Conservation (phyloP, 1,140 invertebrate species). For the Diachasmimorpha longicaudata region DNA sequence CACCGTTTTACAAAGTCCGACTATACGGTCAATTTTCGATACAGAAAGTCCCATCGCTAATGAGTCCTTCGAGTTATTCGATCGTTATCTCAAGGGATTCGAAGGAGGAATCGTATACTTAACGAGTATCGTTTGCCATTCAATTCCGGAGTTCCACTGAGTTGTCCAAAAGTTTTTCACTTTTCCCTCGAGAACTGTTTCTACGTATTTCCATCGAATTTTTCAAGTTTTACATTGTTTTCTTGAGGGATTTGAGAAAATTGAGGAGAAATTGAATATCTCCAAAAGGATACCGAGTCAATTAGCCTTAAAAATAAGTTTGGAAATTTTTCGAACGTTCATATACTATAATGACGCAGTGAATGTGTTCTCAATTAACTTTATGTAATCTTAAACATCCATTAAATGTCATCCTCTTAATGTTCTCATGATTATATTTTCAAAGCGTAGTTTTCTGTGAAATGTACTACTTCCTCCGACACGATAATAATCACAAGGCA, state of each 20-base stretch:
- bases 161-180: not conserved
- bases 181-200: not conserved
- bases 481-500: no score
- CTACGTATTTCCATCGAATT: not conserved
- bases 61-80: conserved; percentile 11
- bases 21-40: conserved; percentile 12
- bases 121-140: conserved; percentile 9
- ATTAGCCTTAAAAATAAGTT: no score
- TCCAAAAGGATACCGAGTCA: no score
- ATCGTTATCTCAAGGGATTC: not conserved
- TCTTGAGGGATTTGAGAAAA: not conserved
- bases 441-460: no score
- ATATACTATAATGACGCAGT: no score
- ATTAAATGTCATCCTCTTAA: no score
- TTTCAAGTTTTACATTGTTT: not conserved
- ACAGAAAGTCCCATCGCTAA: not conserved
- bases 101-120: not conserved
- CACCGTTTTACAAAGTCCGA: not conserved
- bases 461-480: no score
- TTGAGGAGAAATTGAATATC: not conserved
- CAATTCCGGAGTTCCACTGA: not conserved
- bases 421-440: no score
- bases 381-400: no score
- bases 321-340: no score
- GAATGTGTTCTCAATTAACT: no score